Evolutionary conservation across 92 coral and sea anemone species (phyloP), one percentile per base, ranked within the genome.

Genomic region (Bergia puertoricense): DNA sequence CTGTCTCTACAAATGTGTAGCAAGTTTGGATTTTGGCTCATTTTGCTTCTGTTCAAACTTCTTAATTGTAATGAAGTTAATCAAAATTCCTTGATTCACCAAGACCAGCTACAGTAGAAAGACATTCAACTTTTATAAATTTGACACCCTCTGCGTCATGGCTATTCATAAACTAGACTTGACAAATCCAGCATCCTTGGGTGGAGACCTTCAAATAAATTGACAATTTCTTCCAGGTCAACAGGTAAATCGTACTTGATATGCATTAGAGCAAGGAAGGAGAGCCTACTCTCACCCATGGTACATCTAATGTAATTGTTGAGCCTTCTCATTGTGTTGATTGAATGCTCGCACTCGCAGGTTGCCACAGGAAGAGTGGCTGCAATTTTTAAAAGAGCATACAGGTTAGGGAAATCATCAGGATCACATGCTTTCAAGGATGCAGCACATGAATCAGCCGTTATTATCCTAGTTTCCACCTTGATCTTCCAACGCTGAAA

Each of bases 331-430:
- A 89, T 69, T 69, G 91, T 84, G 85, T 86, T 78, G 15, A 89
- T 45, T 56, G 85, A 88, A 74, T 71, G 86, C 54, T 91, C 89
- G 77, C 88, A 91, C 51, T 85, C 91, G 73, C 89, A 88, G 44
- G 91, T 71, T 42, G 93, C 88, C 90, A 83, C 89, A 76, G 89
- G 93, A 42, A 91, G 88, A 46, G 90, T 90, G 51, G 90, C 85
- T n/a, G 90, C 88, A 86, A 81, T 90, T 42, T 86, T 74, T 74
- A 86, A 81, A 38, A 86, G 92, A 43, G 56, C 39, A 73, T 22
- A 86, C 46, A 86, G 39, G 89, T 86, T 86, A 36, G 88, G 88
- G 59, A 85, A 84, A 43, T 84, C 50, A 59, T 84, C 88, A 30
- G 88, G 46, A 84, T 84, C 88, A 68, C 88, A 84, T 85, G 81